Conservation (phyloP, 1,140 invertebrate species). For the Drosophila pachea region DNA sequence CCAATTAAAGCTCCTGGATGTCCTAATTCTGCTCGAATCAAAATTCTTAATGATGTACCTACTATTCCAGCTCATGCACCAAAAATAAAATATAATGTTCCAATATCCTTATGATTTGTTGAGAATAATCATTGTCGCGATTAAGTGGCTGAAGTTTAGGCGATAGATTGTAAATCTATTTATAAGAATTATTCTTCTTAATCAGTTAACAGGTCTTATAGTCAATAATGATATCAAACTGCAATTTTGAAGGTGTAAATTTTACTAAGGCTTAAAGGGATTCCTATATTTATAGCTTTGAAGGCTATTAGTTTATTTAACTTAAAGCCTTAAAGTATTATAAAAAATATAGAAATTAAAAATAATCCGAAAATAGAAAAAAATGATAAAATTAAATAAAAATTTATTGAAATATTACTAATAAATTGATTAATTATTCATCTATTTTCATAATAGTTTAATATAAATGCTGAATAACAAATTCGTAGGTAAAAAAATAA, state of each 20-base stretch:
- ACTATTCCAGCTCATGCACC: slow-evolving; percentile 84
- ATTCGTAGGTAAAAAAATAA: too few relatives aligned
- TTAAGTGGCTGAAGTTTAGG: slow-evolving; percentile 81
- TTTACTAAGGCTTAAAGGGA: slow-evolving; percentile 80
- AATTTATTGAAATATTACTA: too few relatives aligned
- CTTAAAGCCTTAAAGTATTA: slow-evolving; percentile 81
- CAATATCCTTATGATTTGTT: slow-evolving; percentile 89
- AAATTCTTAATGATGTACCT: slow-evolving; percentile 82
- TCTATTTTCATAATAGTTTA: too few relatives aligned
- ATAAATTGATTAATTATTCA: slow-evolving; percentile 75
- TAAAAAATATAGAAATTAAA: too few relatives aligned
- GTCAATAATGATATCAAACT: slow-evolving; percentile 80
- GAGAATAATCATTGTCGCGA: slow-evolving; percentile 82
- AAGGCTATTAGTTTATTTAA: slow-evolving; percentile 82
- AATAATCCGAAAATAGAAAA: slow-evolving; percentile 74
- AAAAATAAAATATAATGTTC: slow-evolving; percentile 86
- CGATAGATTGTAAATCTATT: slow-evolving; percentile 82
- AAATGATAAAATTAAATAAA: slow-evolving; percentile 74
- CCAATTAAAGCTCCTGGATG: slow-evolving; percentile 82
- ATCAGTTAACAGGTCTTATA: slow-evolving; percentile 78
- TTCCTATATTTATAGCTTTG: slow-evolving; percentile 81
- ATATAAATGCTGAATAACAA: too few relatives aligned
- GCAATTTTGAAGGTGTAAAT: slow-evolving; percentile 81
- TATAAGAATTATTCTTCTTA: slow-evolving; percentile 80
- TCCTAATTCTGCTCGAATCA: slow-evolving; percentile 85